A percentile compares a stretch with the other conserved stretches of the same genome.
These are phyloP conservation scores for Steromphala cineraria DNA, from an alignment of 2,888 invertebrate genomes.

Conservation along the genomic window DNA sequence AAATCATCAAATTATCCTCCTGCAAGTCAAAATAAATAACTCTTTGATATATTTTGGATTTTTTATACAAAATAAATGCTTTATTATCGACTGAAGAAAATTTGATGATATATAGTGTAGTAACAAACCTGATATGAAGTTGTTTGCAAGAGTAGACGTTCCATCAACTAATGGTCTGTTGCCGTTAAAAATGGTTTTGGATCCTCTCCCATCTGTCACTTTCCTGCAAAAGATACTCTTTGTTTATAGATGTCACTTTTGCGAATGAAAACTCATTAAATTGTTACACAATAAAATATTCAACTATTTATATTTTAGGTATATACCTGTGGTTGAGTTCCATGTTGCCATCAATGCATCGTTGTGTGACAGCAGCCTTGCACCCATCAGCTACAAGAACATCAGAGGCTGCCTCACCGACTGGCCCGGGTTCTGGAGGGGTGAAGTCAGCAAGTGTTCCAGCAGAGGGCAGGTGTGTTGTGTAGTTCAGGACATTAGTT, in stretches of 20 bases:
- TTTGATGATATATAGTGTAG: too few relatives aligned
- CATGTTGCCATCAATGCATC: conserved; percentile 48
- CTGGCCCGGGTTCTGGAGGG: conserved; percentile 52
- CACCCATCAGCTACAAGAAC: conserved; percentile 42
- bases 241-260: too few relatives aligned
- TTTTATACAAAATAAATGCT: too few relatives aligned
- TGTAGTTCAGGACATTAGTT: conserved; percentile 51
- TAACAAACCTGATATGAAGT: conserved; percentile 37
- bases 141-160: conserved; percentile 55
- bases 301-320: neutral
- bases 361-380: conserved; percentile 48
- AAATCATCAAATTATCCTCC: too few relatives aligned
- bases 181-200: conserved; percentile 61
- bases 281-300: too few relatives aligned
- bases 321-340: conserved; percentile 50
- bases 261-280: too few relatives aligned
- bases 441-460: conserved; percentile 58
- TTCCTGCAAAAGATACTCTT: too few relatives aligned
- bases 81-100: too few relatives aligned
- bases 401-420: conserved; percentile 38
- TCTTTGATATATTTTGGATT: too few relatives aligned
- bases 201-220: conserved; percentile 55
- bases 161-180: conserved; percentile 48
- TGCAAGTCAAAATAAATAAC: too few relatives aligned
- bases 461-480: conserved; percentile 40